Base-by-base conservation (phyloP, 2,888 invertebrate species). In the Phortica magna region DNA sequence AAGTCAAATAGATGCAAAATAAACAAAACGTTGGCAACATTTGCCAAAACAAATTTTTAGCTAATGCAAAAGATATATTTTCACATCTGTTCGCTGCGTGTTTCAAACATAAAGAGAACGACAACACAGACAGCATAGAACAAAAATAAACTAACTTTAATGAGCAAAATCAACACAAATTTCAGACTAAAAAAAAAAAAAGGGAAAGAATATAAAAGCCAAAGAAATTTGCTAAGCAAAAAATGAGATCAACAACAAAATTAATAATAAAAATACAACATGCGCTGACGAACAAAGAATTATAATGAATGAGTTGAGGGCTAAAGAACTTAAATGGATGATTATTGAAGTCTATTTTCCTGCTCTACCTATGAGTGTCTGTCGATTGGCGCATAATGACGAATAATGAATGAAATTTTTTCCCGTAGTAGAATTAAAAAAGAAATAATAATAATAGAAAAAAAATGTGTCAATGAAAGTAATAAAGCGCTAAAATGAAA, bases 391-490 rank as follows among this genome's bases (percentile, higher is more conserved):
- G 14, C 9, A 74, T 78, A 78, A 81, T 78, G 80, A 78, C 43
- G 19, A 17, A 17, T 31, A 22, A 71, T 12, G 48, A 53, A 78
- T 55, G 68, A 74, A 71, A 41, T 14, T 17, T 19, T 10, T 7
- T 41, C 17, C 14, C 42, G 9, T 12, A 48, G 48, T 14, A 48
- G 48, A 48, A 12, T 12, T 14, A 48, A 48, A 48, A 48, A 48
- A 67, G 3, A 68, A 17, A 41, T 71, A 79, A 77, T 19, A 61
- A 19, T 19, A 61, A 73, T 77, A 76, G 67, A 76, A 76, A 65
- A 17, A 75, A 85, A 81, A 83, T 84, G 83, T 88, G 88, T 82
- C 88, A 88, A 82, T 80, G 88, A 85, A 85, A 88, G 87, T 86
- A 81, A 83, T 70, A 61, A 48, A 31, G 39, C 59, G 53, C 31